Evolutionary conservation across 2,888 invertebrate genomes (phyloP).

Genomic region (Oscheius sp.): DNA sequence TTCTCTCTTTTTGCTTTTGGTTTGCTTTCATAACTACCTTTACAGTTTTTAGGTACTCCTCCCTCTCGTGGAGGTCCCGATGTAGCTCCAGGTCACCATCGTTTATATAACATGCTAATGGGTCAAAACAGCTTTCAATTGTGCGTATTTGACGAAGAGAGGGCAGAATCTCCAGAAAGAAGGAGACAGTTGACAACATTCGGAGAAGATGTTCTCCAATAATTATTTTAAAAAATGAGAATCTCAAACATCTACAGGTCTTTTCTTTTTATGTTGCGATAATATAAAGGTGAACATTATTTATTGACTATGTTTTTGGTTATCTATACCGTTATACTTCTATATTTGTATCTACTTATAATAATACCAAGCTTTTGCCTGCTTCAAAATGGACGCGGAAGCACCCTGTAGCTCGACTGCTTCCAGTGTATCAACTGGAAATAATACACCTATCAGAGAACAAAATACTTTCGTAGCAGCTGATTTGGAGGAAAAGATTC

Average conservation of each 20-base stretch:
- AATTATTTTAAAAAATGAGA: conserved; percentile 3
- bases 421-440: too few relatives aligned
- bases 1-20: conserved; percentile 46
- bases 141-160: conserved; percentile 26
- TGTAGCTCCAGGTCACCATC: conserved; percentile 42
- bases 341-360: too few relatives aligned
- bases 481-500: conserved; percentile 42
- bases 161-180: conserved; percentile 27
- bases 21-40: neutral
- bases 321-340: too few relatives aligned
- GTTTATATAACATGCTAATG: conserved; percentile 25
- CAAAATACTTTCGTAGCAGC: conserved; percentile 45
- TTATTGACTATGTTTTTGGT: neutral
- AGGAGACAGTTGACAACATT: conserved; percentile 23
- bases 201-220: conserved; percentile 24
- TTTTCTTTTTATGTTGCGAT: neutral
- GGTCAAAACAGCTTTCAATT: conserved; percentile 29
- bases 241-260: too few relatives aligned
- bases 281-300: neutral
- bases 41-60: conserved; percentile 33
- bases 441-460: neutral
- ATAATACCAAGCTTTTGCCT: neutral
- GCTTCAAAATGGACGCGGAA: neutral
- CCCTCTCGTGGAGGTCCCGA: conserved; percentile 41
- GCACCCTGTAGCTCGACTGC: too few relatives aligned